Percentiles rank a stretch among this genome's conserved stretches.
phyloP scores from a whole-genome alignment of 2,113 vertebrate species.

The Hirundichthys speculiger region DNA sequence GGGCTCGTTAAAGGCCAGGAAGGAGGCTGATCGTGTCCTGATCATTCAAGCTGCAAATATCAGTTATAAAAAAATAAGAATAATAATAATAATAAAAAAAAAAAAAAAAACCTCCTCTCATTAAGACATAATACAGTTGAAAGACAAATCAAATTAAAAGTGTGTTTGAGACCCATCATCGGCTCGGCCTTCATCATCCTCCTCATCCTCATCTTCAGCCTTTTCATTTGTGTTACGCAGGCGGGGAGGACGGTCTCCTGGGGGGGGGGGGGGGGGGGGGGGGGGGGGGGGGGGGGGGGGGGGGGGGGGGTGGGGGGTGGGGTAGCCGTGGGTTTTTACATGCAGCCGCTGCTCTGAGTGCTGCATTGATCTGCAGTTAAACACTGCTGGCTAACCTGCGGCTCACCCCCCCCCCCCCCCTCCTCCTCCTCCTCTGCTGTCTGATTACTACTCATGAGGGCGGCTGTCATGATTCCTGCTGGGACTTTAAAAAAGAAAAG shows the following conservation, averaged over 20 bases:
- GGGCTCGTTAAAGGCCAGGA: too few species aligned
- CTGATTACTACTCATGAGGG: constrained; percentile 15
- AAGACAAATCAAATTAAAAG: constrained; percentile 2
- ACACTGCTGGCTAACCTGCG: constrained; percentile 44
- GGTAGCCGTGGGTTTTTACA: constrained; percentile 38
- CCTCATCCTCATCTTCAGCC: too few species aligned
- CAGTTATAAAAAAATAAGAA: background rate
- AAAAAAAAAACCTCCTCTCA: too few species aligned
- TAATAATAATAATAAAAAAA: too few species aligned
- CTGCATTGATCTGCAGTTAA: constrained; percentile 69
- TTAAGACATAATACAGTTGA: constrained; percentile 10
- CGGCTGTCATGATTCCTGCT: constrained; percentile 1
- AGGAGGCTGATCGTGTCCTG: too few species aligned
- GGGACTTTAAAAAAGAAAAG: too few species aligned
- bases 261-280: constrained; percentile 42
- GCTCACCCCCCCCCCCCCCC: constrained; percentile 38
- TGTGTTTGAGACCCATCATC: too few species aligned
- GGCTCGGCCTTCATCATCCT: constrained; percentile 43
- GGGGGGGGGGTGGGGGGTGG: too few species aligned
- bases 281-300: constrained; percentile 46
- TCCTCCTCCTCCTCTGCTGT: background rate
- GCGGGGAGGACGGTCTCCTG: constrained; percentile 56
- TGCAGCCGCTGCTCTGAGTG: constrained; percentile 52
- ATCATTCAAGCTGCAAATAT: background rate
- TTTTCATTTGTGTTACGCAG: constrained; percentile 74